A percentile compares a stretch with the other conserved stretches of the same genome.
These are phyloP conservation scores for Pachypsylla venusta DNA, from an alignment of 1,140 invertebrate genomes.

Conservation along the genomic window DNA sequence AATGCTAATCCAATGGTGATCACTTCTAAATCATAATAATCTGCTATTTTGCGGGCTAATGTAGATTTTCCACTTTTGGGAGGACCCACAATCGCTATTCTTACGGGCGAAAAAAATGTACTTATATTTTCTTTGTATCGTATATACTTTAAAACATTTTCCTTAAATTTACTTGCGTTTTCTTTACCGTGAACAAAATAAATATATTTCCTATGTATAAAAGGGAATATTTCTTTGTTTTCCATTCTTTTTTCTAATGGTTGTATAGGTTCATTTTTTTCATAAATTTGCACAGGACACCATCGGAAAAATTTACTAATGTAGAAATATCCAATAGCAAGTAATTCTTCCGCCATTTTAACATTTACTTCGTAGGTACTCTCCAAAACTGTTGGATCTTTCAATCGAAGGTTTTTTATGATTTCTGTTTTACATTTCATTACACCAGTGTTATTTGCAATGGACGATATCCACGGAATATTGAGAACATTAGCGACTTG, in stretches of 20 bases:
- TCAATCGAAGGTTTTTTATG: neutral
- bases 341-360: neutral
- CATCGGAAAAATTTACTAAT: neutral
- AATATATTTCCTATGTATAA: conserved; percentile 5
- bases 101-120: neutral
- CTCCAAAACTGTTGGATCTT: neutral
- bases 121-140: neutral
- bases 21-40: conserved; percentile 1
- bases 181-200: neutral
- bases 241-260: neutral
- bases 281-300: neutral
- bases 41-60: neutral
- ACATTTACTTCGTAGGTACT: neutral
- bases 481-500: neutral
- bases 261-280: neutral
- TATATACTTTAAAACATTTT: neutral
- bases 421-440: neutral
- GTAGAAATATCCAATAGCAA: neutral
- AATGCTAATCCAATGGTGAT: neutral
- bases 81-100: neutral
- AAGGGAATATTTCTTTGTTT: neutral
- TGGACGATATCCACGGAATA: neutral
- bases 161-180: neutral
- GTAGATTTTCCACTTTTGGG: neutral
- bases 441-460: neutral